phyloP scores from a whole-genome alignment of 2,113 vertebrate genomes.

The Narcine bancroftii region DNA sequence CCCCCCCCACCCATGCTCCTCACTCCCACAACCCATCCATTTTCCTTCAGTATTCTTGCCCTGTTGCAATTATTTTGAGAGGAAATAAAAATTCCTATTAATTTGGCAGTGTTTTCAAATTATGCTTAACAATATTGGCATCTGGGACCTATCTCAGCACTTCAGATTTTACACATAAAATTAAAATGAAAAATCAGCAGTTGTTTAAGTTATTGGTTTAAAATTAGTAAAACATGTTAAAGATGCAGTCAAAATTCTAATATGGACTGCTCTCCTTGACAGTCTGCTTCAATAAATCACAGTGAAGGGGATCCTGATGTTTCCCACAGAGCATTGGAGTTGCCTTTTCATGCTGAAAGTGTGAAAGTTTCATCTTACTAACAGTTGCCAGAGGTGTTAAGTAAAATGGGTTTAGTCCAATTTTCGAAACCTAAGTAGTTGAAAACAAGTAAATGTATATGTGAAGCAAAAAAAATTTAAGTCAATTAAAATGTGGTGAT shows the following conservation, averaged over 20 bases:
- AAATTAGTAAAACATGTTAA: background rate
- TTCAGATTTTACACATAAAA: background rate
- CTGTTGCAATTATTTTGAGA: background rate
- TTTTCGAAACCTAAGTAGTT: background rate
- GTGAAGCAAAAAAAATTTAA: too few relatives aligned
- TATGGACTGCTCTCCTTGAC: background rate
- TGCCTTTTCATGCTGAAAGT: background rate
- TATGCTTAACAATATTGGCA: background rate
- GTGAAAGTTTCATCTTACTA: background rate
- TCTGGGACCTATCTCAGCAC: background rate
- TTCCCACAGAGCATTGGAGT: background rate
- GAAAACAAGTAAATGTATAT: too few relatives aligned
- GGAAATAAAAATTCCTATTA: background rate
- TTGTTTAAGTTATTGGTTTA: background rate
- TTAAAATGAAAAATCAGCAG: background rate
- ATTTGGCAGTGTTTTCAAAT: background rate
- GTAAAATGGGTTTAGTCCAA: background rate
- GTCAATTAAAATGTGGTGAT: too few relatives aligned
- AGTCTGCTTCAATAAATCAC: background rate
- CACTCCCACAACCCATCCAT: background rate
- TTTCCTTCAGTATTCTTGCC: background rate
- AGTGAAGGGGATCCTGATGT: background rate
- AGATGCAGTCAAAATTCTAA: background rate
- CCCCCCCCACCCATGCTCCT: background rate
- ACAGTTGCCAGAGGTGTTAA: background rate